Base-by-base conservation (phyloP, 2,113 vertebrate species). In the Ctenodactylus gundi region DNA sequence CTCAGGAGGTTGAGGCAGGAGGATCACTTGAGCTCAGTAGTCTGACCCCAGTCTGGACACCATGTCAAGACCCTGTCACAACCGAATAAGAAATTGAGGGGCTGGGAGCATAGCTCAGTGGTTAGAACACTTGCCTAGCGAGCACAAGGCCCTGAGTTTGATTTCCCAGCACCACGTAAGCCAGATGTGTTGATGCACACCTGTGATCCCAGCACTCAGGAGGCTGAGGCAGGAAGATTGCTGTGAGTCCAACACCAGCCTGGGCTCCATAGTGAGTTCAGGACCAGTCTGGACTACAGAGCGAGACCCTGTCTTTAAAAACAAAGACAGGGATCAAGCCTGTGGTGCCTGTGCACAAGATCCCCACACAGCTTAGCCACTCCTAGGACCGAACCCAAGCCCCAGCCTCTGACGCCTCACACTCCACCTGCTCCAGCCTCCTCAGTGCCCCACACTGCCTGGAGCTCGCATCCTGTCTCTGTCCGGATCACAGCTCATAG, bases 401-500 rank as follows among this genome's bases (percentile, higher is more conserved):
- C 10, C 2, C 49, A 27, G 34, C 11, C 27, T 0, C 3, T 27
- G 36, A 12, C 29, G 9, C 8, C 13, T 2, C 14, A 15, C 41
- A 34, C 73, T n/a, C 27, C 23, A 44, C 20, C 7, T 25, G 72
- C n/a, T 46, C 0, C 0, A 20, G 18, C 68, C 15, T 27, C 15
- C 46, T 36, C 78, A 27, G 76, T 41, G 12, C 39, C 44, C 76
- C 55, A 7, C 36, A 65, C 64, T 55, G 27, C 60, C 34, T 62
- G 41, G 57, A 93, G 39, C 60, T 87, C 44, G 41, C 57, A 78
- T 93, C 51, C 86, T 84, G 31, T 72, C 75, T 68, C 14, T 7
- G 31, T 77, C 67, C 8, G 9, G 51, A 58, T 57, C 44, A 92
- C 60, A 58, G 62, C 68, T 57, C 44, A 39, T 39, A 68, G 41